Evolutionary conservation across 2,797 vertebrate species (phyloP).

Genomic region (Geotrypetes seraphini): DNA sequence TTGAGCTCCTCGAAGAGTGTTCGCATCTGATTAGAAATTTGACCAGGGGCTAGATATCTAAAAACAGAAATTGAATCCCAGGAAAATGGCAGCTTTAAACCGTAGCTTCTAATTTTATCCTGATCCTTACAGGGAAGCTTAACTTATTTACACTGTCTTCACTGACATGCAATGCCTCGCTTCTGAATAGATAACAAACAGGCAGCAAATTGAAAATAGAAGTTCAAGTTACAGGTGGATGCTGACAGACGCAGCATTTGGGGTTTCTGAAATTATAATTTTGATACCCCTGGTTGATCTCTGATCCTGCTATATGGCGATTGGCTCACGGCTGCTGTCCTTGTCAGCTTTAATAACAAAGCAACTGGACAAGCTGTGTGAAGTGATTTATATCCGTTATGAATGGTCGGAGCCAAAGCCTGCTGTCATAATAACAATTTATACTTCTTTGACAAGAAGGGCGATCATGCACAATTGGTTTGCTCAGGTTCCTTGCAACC

Average conservation of each 20-base stretch:
- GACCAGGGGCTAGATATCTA: too few species aligned
- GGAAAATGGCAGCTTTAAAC: conserved; percentile 6
- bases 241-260: conserved; percentile 36
- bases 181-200: conserved; percentile 36
- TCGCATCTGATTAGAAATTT: too few species aligned
- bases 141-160: conserved; percentile 31
- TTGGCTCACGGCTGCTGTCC: conserved; percentile 29
- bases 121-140: conserved; percentile 24
- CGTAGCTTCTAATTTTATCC: conserved; percentile 16
- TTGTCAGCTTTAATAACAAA: conserved; percentile 50
- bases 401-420: conserved; percentile 31
- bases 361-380: conserved; percentile 39
- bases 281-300: conserved; percentile 36
- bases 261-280: conserved; percentile 45
- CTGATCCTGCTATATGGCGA: conserved; percentile 30
- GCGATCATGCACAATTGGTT: conserved; percentile 3
- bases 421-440: conserved; percentile 26
- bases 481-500: neutral
- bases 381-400: conserved; percentile 43
- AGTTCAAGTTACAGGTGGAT: conserved; percentile 36
- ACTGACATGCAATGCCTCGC: conserved; percentile 23
- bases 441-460: conserved; percentile 18
- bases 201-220: conserved; percentile 35
- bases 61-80: conserved; percentile 10
- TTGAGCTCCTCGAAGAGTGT: too few species aligned